Percentiles rank a stretch among this genome's conserved stretches.
Conservation (phyloP, 2,888 invertebrate genomes). For the Camponotus fellah region DNA sequence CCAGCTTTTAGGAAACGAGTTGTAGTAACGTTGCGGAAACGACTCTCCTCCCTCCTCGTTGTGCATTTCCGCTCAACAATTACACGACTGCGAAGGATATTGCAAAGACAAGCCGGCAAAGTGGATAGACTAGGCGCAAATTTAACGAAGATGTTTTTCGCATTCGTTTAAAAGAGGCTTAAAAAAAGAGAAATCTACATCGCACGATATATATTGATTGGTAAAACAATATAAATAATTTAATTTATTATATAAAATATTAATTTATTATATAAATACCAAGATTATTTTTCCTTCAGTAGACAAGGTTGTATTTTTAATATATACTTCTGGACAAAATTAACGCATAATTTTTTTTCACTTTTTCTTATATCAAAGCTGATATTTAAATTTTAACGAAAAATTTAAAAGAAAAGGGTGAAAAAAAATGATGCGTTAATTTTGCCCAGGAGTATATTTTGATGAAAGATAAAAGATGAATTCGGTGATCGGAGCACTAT, state of each 20-base stretch:
- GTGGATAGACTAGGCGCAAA: neutral
- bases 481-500: neutral
- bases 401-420: too few species aligned
- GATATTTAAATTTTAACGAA: too few species aligned
- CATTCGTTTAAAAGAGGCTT: neutral
- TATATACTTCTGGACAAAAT: too few species aligned
- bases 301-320: too few species aligned
- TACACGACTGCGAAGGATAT: slow-evolving; percentile 8
- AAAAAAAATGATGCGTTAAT: too few species aligned
- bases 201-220: neutral
- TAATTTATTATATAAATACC: too few species aligned
- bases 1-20: slow-evolving; percentile 36
- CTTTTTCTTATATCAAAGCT: too few species aligned
- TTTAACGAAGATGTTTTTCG: neutral
- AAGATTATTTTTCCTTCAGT: too few species aligned
- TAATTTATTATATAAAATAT: too few species aligned
- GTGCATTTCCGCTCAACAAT: slow-evolving; percentile 26
- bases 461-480: neutral
- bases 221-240: too few species aligned
- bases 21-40: slow-evolving; percentile 40
- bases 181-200: neutral
- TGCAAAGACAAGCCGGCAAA: neutral
- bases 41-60: neutral
- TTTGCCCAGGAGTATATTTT: too few species aligned
- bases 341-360: too few species aligned